Percentiles rank a stretch among this genome's conserved stretches.
These are phyloP conservation scores for Agrenia bidenticulata DNA, from an alignment of 2,888 invertebrate species.

Conservation along the genomic window DNA sequence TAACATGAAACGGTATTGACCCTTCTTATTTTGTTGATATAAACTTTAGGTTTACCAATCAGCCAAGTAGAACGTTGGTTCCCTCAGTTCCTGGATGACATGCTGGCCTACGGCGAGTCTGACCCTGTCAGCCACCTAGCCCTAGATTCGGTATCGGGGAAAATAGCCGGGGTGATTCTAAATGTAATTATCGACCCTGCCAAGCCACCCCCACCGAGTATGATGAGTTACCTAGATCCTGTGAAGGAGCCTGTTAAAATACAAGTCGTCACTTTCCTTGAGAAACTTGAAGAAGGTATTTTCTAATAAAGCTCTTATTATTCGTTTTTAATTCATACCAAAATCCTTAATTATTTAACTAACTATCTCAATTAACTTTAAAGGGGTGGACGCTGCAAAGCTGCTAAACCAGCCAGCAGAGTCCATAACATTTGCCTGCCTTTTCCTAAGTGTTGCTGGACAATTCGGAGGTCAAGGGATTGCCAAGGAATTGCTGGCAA, in stretches of 20 bases:
- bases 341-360: not conserved
- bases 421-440: constrained; percentile 26
- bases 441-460: constrained; percentile 28
- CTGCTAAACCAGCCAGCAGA: constrained; percentile 16
- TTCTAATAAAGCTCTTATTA: not conserved
- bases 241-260: constrained; percentile 28
- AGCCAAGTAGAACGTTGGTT: constrained; percentile 28
- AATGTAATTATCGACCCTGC: constrained; percentile 29
- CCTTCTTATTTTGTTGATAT: not conserved
- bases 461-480: constrained; percentile 30
- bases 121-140: constrained; percentile 36
- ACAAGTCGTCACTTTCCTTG: constrained; percentile 34
- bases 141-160: constrained; percentile 26
- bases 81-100: constrained; percentile 22
- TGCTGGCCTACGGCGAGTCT: constrained; percentile 25
- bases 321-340: too few relatives aligned
- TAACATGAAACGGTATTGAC: too few relatives aligned
- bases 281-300: constrained; percentile 33
- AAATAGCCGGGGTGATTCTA: constrained; percentile 29
- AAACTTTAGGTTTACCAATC: constrained; percentile 21
- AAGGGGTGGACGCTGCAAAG: constrained; percentile 23
- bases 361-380: not conserved
- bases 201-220: constrained; percentile 23
- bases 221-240: constrained; percentile 24
- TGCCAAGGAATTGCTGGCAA: constrained; percentile 26